Percentiles rank a stretch among this genome's conserved stretches.
These are phyloP conservation scores for Ephialtes manifestator DNA, from an alignment of 2,888 invertebrate species.

Conservation along the genomic window DNA sequence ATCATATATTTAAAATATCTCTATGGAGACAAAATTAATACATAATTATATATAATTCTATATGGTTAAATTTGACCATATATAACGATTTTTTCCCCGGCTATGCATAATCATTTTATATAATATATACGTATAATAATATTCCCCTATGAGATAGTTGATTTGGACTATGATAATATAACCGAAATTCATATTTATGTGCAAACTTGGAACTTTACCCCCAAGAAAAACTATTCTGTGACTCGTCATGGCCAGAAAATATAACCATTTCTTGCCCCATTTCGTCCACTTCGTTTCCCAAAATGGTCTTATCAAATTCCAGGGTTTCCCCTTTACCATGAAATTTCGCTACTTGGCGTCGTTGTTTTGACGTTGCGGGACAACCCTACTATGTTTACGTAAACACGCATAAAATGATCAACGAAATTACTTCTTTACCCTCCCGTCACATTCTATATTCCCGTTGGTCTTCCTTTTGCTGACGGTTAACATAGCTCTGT, in stretches of 20 bases:
- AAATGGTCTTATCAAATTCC: constrained; percentile 18
- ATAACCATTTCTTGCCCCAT: no score
- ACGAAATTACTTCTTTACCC: neutral
- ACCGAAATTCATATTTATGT: constrained; percentile 8
- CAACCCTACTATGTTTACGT: neutral
- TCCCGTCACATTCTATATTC: neutral
- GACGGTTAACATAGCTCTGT: neutral
- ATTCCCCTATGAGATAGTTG: neutral
- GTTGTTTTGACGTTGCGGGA: neutral
- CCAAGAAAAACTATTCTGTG: neutral
- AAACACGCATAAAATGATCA: neutral
- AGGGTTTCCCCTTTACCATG: neutral
- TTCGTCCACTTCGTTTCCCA: neutral
- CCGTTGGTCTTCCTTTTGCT: neutral
- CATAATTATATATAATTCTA: no score
- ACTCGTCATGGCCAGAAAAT: neutral
- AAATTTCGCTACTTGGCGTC: neutral
- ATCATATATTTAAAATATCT: no score
- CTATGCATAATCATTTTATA: no score
- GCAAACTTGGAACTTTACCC: neutral
- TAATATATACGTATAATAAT: no score
- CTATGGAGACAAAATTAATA: no score
- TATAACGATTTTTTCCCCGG: no score
- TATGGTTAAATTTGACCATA: no score
- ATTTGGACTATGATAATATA: neutral